Evolutionary conservation across 2,888 invertebrate species (phyloP).

Genomic region (Megastigmus dorsalis): DNA sequence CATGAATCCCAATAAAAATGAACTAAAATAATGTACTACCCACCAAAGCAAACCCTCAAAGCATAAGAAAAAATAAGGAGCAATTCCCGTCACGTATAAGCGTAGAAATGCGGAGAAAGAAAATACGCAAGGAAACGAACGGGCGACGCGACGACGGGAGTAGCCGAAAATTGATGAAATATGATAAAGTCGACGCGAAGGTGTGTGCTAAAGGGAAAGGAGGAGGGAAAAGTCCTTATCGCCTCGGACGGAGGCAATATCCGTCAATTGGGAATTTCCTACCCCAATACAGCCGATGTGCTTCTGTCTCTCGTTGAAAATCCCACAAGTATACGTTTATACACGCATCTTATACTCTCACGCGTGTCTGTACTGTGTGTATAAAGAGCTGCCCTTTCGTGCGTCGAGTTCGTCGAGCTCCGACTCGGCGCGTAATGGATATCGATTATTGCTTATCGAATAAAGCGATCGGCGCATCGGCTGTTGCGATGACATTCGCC

Average conservation of each 20-base stretch:
- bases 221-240: slow-evolving; percentile 8
- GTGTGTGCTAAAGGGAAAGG: no score
- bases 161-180: slow-evolving; percentile 54
- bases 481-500: slow-evolving; percentile 39
- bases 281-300: no score
- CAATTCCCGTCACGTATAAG: slow-evolving; percentile 36
- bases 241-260: slow-evolving; percentile 48
- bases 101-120: not conserved
- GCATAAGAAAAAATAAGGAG: not conserved
- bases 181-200: slow-evolving; percentile 49
- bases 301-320: no score
- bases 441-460: slow-evolving; percentile 65
- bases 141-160: not conserved
- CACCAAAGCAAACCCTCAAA: not conserved
- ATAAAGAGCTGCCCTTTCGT: no score
- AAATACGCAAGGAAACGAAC: slow-evolving; percentile 7
- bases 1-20: no score
- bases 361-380: no score
- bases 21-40: not conserved
- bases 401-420: no score
- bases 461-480: slow-evolving; percentile 63
- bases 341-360: no score
- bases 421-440: slow-evolving; percentile 54
- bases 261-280: slow-evolving; percentile 30
- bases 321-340: no score